Conservation (phyloP, 1,140 invertebrate species). For the Tetragnatha versicolor region DNA sequence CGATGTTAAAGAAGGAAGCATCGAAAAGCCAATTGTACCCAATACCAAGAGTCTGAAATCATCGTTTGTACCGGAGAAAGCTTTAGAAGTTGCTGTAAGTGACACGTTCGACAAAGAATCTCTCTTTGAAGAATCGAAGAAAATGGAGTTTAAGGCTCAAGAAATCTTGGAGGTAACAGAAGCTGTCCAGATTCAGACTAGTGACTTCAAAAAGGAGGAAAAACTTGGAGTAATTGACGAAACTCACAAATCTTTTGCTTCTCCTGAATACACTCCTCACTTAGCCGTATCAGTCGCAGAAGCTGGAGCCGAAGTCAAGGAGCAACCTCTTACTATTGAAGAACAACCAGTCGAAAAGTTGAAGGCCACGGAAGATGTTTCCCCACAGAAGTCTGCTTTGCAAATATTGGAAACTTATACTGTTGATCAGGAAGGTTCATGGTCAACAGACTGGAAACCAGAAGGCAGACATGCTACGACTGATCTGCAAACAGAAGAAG, state of each 20-base stretch:
- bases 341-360: background rate
- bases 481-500: slow-evolving; percentile 37
- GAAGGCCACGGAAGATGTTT: background rate
- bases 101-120: slow-evolving; percentile 37
- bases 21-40: slow-evolving; percentile 18
- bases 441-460: slow-evolving; percentile 51
- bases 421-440: slow-evolving; percentile 47
- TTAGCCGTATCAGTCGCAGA: slow-evolving; percentile 40
- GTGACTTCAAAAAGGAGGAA: slow-evolving; percentile 27
- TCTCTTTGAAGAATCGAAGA: slow-evolving; percentile 9
- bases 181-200: slow-evolving; percentile 1
- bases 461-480: slow-evolving; percentile 24
- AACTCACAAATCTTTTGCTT: slow-evolving; percentile 1
- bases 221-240: slow-evolving; percentile 15
- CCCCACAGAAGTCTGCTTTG: slow-evolving; percentile 8
- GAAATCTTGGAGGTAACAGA: slow-evolving; percentile 9
- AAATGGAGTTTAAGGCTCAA: slow-evolving; percentile 17
- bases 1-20: slow-evolving; percentile 70
- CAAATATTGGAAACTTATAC: slow-evolving; percentile 6
- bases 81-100: slow-evolving; percentile 22
- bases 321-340: background rate
- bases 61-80: slow-evolving; percentile 35
- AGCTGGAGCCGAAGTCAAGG: slow-evolving; percentile 19
- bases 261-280: slow-evolving; percentile 20
- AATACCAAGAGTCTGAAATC: slow-evolving; percentile 27